These are phyloP conservation scores for Tenthredo scrophulariae DNA, from an alignment of 2,888 invertebrate genomes.

Conservation along the genomic window DNA sequence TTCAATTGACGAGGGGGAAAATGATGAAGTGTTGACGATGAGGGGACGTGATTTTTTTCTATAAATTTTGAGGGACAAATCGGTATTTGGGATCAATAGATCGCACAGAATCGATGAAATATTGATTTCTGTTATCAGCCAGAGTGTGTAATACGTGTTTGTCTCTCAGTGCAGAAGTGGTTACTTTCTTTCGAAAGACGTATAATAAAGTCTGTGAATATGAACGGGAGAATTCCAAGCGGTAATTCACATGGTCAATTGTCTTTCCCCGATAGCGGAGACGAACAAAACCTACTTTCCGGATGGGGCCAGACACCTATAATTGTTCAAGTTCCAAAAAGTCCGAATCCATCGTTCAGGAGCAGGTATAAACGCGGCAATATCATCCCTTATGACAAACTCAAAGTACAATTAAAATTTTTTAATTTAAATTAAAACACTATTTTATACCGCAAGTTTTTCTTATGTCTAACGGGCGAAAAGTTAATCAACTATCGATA, in stretches of 20 bases:
- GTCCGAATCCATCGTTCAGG: slow-evolving; percentile 66
- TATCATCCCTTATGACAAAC: no score
- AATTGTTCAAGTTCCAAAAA: slow-evolving; percentile 65
- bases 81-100: neutral
- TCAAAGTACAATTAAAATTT: no score
- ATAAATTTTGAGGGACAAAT: neutral
- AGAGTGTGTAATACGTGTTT: neutral
- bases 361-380: slow-evolving; percentile 66
- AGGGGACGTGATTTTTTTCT: neutral
- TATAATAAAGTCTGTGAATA: slow-evolving; percentile 54
- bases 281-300: slow-evolving; percentile 68
- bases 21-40: neutral
- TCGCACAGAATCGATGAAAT: neutral
- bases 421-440: no score
- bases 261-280: slow-evolving; percentile 61
- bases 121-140: neutral
- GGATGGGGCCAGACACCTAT: slow-evolving; percentile 63
- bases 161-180: neutral
- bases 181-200: neutral
- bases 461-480: no score
- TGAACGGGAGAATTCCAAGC: slow-evolving; percentile 64
- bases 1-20: neutral
- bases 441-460: no score
- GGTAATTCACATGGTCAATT: slow-evolving; percentile 44
- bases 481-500: neutral